Percentiles rank a stretch among this genome's conserved stretches.
phyloP scores from a whole-genome alignment of 1,140 invertebrate genomes.

The Orius insidiosus region DNA sequence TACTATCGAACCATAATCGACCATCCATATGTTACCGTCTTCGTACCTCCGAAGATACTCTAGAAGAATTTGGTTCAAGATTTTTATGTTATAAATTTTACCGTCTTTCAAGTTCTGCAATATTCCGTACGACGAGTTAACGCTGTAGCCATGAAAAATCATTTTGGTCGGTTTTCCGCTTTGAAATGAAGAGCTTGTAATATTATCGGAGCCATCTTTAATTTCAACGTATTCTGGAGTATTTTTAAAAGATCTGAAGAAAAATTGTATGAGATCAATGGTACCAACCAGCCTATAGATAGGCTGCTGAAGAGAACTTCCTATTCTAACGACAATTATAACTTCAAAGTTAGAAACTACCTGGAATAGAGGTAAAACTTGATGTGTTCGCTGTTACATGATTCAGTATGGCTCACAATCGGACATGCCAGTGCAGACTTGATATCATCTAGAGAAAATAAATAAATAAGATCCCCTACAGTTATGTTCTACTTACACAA shows the following conservation, averaged over 20 bases:
- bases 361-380: constrained; percentile 10
- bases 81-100: too few species aligned
- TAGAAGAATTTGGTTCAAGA: constrained; percentile 21
- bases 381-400: background rate
- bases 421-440: too few species aligned
- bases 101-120: constrained; percentile 32
- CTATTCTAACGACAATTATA: too few species aligned
- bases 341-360: constrained; percentile 1
- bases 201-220: background rate
- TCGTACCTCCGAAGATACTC: constrained; percentile 43
- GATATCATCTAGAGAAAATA: too few species aligned
- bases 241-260: background rate
- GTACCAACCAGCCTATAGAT: too few species aligned
- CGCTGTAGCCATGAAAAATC: constrained; percentile 47
- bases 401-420: too few species aligned
- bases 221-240: background rate
- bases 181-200: background rate
- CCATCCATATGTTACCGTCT: constrained; percentile 39
- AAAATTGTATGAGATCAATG: too few species aligned
- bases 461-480: too few species aligned
- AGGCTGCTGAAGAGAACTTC: too few species aligned
- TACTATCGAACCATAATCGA: constrained; percentile 44
- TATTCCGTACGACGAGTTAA: constrained; percentile 38
- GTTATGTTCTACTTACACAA: too few species aligned
- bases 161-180: constrained; percentile 21